Evolutionary conservation across 2,888 invertebrate species (phyloP), one percentile per base, ranked within the genome.

Genomic region (Yponomeuta cagnagella): DNA sequence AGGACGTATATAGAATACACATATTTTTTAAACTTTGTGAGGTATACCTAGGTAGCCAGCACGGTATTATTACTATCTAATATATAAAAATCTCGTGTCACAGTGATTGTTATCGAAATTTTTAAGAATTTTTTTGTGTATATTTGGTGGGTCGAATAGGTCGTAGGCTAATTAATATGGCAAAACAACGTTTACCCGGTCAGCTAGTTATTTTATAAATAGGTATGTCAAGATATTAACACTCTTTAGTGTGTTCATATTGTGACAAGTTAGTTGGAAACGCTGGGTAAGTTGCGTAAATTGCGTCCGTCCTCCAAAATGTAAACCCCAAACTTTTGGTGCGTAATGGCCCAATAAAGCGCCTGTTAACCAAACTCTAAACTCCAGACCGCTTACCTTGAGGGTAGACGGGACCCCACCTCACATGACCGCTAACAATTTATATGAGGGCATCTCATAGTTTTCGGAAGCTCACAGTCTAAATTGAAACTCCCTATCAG

Each of bases 301-400:
- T 78, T 76, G 77, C 70, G n/a, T 33, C 33, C 63, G n/a, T 33
- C 70, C 70, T 70, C 15, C 63, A 63, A 63, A 70, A 63, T 70
- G 70, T 69, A 67, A 70, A 63, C 72, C 72, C 70, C 64, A 72
- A 72, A 72, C 64, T 72, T 72, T 71, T 74, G 76, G 75, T 75
- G 73, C 75, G 77, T 76, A 78, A 77, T 74, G 74, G 76, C 74
- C 74, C 74, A 74, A 76, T 75, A 78, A 77, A 81, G 76, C 76
- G 77, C 71, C 75, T 77, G 77, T 76, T 76, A 78, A 77, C 76
- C 76, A 73, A 70, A 73, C 75, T 75, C 76, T 78, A 80, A 78
- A 80, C 76, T 77, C 76, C 74, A 76, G 71, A 73, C 69, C 67
- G 66, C 71, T 71, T 72, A 65, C 67, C 64, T 64, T 48, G 69